Percentiles rank a stretch among this genome's conserved stretches.
These are phyloP conservation scores for Euura saliciscinereae DNA, from an alignment of 1,140 invertebrate species.

Conservation along the genomic window DNA sequence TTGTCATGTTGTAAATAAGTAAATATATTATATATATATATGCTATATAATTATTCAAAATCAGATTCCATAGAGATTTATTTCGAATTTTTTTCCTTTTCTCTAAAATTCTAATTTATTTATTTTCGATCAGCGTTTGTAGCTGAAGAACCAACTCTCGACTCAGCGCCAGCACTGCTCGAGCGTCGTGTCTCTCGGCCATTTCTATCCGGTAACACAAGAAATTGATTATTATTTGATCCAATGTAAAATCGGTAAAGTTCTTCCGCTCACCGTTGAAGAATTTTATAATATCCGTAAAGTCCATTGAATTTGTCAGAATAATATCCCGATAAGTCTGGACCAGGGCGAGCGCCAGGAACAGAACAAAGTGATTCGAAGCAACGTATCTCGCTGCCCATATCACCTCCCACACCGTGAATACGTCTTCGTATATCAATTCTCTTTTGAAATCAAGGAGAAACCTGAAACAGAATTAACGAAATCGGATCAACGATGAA, in stretches of 20 bases:
- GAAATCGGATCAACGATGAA: not conserved
- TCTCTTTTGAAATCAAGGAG: constrained; percentile 79
- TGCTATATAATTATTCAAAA: not conserved
- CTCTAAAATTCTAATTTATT: constrained; percentile 57
- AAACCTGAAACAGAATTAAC: constrained; percentile 44
- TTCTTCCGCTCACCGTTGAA: constrained; percentile 80
- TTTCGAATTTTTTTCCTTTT: not conserved
- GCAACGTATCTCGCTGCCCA: constrained; percentile 91
- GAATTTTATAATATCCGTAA: constrained; percentile 97
- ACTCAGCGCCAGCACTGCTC: constrained; percentile 79
- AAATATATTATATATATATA: constrained; percentile 3
- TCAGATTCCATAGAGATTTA: not conserved
- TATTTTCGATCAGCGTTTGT: constrained; percentile 90
- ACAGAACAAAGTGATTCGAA: constrained; percentile 89
- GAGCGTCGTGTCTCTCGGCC: constrained; percentile 90
- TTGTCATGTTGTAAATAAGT: constrained; percentile 7
- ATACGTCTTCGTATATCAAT: constrained; percentile 90
- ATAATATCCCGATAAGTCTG: constrained; percentile 95
- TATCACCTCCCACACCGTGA: constrained; percentile 93
- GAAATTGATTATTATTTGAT: constrained; percentile 12
- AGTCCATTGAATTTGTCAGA: constrained; percentile 94
- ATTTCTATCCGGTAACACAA: constrained; percentile 77
- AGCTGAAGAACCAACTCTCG: constrained; percentile 85
- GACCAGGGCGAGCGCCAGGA: constrained; percentile 89
- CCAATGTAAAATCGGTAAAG: not conserved